Base-by-base conservation (phyloP, 1,140 invertebrate species). In the Cydia amplana region DNA sequence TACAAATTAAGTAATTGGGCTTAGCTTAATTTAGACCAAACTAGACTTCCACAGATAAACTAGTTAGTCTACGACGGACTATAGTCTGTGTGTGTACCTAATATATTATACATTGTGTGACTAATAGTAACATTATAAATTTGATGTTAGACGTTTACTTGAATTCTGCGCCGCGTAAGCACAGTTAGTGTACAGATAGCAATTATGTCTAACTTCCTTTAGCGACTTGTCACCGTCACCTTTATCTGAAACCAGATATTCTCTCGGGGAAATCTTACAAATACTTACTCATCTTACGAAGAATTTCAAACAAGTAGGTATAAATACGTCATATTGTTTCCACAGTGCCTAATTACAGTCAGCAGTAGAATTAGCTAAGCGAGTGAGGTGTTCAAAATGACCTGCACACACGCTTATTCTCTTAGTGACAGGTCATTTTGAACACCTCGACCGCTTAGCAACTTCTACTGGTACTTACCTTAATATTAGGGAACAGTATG, bases 111-210 rank as follows among this genome's bases (percentile, higher is more conserved):
- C 12, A 46, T 16, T 67, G 28, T 36, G 5, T 70, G 65, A 70
- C 65, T 36, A 43, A 70, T 28, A 9, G 2, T 10, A 5, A 18
- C 4, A n/a, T 18, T 7, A 40, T 14, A 18, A 67, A 9, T 36
- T 67, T 67, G n/a, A 67, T 70, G 65, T 36, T n/a, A 18, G 32
- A 14, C 23, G 65, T 40, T 70, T 18, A 70, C 28, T 36, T 70
- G 28, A n/a, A 36, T 36, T 70, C 32, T 18, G 16, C 28, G 65
- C 32, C 36, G 16, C 28, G 65, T 40, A 70, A 36, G n/a, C n/a
- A 6, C 18, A 25, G 12, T 36, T 18, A 36, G 28, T 36, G 28
- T 36, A 40, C 16, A 40, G 25, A 70, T 36, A 70, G 43, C 32
- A n/a, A 70, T 36, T 32, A 70, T 70, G 18, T 32, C 28, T 16